Evolutionary conservation across 2,113 vertebrate genomes (phyloP).

Genomic region (Prinia subflava): DNA sequence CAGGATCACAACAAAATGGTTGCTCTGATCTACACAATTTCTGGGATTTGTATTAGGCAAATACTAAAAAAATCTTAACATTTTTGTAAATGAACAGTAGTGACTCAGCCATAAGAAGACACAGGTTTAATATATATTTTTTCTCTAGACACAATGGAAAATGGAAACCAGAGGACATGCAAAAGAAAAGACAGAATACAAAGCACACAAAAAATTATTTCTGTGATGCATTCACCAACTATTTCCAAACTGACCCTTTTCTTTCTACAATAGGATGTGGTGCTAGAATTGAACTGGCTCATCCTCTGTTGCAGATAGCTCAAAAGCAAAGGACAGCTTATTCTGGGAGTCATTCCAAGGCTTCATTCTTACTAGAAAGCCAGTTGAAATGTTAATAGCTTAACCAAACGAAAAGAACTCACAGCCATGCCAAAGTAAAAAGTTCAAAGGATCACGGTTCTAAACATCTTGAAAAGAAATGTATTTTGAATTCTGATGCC

Average conservation of each 20-base stretch:
- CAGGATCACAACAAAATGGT: not conserved
- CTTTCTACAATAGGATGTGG: not conserved
- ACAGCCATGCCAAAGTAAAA: not conserved
- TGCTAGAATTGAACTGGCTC: not conserved
- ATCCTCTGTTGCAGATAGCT: not conserved
- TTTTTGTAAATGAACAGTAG: not conserved
- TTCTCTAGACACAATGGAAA: not conserved
- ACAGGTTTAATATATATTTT: not conserved
- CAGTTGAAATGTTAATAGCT: not conserved
- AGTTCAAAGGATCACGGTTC: not conserved
- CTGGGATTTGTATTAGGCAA: not conserved
- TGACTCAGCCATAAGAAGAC: not conserved
- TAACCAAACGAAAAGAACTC: not conserved
- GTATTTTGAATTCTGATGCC: not conserved
- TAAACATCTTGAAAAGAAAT: not conserved
- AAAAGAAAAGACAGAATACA: not conserved
- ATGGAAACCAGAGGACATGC: not conserved
- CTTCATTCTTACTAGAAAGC: not conserved
- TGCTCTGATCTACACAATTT: not conserved
- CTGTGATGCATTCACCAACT: not conserved
- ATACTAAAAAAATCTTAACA: not conserved
- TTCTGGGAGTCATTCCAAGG: not conserved
- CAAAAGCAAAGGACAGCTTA: not conserved
- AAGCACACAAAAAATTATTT: not conserved
- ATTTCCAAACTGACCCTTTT: not conserved